Evolutionary conservation across 2,113 vertebrate species (phyloP), one percentile per base, ranked within the genome.

Genomic region (Bos javanicus): DNA sequence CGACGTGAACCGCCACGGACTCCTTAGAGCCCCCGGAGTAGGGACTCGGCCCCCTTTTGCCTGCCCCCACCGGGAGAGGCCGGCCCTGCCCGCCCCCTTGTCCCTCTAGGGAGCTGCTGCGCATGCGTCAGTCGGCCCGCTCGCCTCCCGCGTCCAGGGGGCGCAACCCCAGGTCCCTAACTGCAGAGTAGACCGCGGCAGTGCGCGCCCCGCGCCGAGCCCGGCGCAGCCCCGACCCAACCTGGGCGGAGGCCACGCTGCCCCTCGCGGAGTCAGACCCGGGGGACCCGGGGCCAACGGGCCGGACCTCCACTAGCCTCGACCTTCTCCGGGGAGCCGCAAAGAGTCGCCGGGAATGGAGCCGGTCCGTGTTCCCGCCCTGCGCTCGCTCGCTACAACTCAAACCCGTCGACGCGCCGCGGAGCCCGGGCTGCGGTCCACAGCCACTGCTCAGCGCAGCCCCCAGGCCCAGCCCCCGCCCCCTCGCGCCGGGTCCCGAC

Each of bases 111-210:
- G 50, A 26, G 67, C 86, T 84, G 28, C 84, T 67, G 57, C 50
- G 0, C 26, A 9, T 0, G 26, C 9, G 3, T 12, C 50, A 13
- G 52, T 82, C 81, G 16, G 83, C 81, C 46, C 0, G 33, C 64
- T 28, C 15, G 0, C 67, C 67, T n/a, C 17, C n/a, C n/a, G 33
- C 3, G 5, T 46, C 50, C 26, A 2, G 13, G 12, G 8, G 54
- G 14, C 11, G 21, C 48, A 6, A 28, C 7, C 62, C 6, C 5
- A 3, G 1, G 7, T 26, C 78, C 28, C n/a, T 21, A 4, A 2
- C 25, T 15, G 59, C 82, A 21, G 7, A 4, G 56, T 2, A 10
- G 36, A 26, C 0, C 3, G 57, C 14, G 3, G 36, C 25, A 7
- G 81, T 25, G 46, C 19, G 4, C n/a, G 2, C 21, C 15, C 26